A percentile compares a stretch with the other conserved stretches of the same genome.
Conservation (phyloP, 2,888 invertebrate genomes). For the Harpalus rubripes region DNA sequence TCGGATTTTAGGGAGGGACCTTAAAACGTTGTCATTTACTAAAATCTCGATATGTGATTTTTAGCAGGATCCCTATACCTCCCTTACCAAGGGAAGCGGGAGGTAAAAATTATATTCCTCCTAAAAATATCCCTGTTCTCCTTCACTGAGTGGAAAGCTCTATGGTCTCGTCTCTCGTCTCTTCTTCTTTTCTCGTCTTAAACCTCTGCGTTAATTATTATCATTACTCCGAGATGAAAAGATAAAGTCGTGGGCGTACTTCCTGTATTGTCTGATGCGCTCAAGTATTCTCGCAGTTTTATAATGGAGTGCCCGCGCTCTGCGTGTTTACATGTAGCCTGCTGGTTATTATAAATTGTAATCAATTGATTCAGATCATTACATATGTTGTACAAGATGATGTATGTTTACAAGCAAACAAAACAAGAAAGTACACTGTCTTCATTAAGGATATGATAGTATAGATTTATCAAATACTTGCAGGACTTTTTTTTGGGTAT, state of each 20-base stretch:
- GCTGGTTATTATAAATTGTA: constrained; percentile 56
- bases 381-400: constrained; percentile 38
- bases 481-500: background rate
- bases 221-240: background rate
- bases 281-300: background rate
- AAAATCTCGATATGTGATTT: too few relatives aligned
- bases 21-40: too few relatives aligned
- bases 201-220: background rate
- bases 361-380: constrained; percentile 52
- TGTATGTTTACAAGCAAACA: constrained; percentile 32
- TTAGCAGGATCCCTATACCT: too few relatives aligned
- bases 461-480: background rate
- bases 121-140: too few relatives aligned
- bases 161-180: too few relatives aligned
- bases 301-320: background rate
- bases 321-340: constrained; percentile 4
- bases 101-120: too few relatives aligned
- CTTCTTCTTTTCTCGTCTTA: background rate
- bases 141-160: too few relatives aligned
- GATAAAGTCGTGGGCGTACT: background rate
- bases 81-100: too few relatives aligned
- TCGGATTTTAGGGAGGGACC: too few relatives aligned
- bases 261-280: background rate
- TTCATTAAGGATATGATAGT: background rate
- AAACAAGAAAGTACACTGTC: background rate